phyloP scores from a whole-genome alignment of 2,113 vertebrate genomes.

The Genyomyrus donnyi region DNA sequence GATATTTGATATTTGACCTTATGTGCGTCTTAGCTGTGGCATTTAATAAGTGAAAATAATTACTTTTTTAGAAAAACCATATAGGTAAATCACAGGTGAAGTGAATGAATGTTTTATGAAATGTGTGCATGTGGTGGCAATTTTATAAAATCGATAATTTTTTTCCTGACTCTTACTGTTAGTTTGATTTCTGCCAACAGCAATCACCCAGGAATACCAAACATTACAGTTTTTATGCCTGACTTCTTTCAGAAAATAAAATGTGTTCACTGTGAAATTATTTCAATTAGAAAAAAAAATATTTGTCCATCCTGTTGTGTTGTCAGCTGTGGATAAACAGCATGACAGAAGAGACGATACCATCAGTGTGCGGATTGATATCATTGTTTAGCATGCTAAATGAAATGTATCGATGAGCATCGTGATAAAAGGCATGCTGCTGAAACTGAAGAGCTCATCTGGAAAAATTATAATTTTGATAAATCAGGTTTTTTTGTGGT shows the following conservation, averaged over 20 bases:
- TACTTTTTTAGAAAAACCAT: background rate
- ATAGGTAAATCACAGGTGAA: slow-evolving; percentile 3
- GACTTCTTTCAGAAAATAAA: background rate
- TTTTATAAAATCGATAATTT: background rate
- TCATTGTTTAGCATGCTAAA: background rate
- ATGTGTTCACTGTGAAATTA: background rate
- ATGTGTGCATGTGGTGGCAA: background rate
- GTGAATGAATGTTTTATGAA: background rate
- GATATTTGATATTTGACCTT: background rate
- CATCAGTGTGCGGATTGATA: background rate
- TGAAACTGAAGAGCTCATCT: background rate
- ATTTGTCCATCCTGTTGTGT: background rate
- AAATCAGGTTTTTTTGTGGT: background rate
- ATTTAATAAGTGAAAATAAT: background rate
- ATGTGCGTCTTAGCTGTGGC: background rate
- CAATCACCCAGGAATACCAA: background rate
- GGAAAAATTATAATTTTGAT: too few relatives aligned
- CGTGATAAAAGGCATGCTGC: background rate
- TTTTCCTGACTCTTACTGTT: background rate
- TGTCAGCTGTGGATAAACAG: background rate
- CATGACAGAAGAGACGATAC: background rate
- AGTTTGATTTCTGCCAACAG: background rate
- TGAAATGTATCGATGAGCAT: background rate
- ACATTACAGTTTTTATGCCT: background rate
- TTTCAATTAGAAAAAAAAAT: background rate